Base-by-base conservation (phyloP, 2,797 vertebrate genomes). In the Apogon hyalosoma region DNA sequence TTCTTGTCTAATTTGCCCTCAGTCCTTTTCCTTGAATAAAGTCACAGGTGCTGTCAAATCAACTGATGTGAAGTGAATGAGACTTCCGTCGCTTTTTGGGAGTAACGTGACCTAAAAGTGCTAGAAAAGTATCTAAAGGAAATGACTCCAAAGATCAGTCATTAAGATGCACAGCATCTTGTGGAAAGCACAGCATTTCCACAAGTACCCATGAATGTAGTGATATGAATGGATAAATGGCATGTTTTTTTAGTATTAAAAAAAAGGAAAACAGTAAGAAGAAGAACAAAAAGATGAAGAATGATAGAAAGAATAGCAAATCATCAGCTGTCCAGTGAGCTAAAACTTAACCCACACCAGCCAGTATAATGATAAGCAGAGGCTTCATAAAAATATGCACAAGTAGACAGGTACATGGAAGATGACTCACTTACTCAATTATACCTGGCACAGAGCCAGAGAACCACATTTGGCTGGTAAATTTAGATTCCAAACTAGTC, bases 381-480 rank as follows among this genome's bases (percentile, higher is more conserved):
- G 2, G 0, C 21, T 55, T 48, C 53, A 53, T 56, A 18, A 68
- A 67, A 67, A 65, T 39, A 66, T 41, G 15, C 24, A 11, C 19
- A 56, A 11, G 18, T 16, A 64, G 40, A 45, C 3, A 11, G 24
- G 5, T 46, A 63, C 33, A 69, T 63, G 58, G 40, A 67, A 64
- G 73, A 76, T 21, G 7, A 15, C 14, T 65, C 47, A 11, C 18
- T 36, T 39, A 11, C n/a, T 41, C 8, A 33, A 42, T 7, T 64
- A 47, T 13, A 56, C 11, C 19, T 47, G 71, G 61, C 60, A 52
- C 14, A 8, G 45, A 61, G 79, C 68, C 73, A 63, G 0, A 74
- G 14, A 19, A 33, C 43, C 28, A 45, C 39, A 47, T 61, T 51
- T 48, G 48, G 43, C 24, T 15, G 55, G 51, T 55, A 65, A 19